phyloP scores from a whole-genome alignment of 1,140 invertebrate genomes.

The Drosophila takahashii region DNA sequence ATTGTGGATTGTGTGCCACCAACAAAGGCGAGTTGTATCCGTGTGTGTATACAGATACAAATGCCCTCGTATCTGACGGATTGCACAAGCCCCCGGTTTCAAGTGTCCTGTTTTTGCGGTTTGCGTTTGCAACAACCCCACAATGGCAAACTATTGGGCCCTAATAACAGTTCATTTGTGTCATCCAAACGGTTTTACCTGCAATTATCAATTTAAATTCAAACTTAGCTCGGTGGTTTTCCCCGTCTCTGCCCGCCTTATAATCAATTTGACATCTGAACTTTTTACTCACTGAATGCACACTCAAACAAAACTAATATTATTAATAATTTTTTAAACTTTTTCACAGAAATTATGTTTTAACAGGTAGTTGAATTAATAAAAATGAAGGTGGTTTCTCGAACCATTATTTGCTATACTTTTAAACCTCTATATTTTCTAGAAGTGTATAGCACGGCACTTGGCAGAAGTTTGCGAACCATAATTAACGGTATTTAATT shows the following conservation, averaged over 20 bases:
- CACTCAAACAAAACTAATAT: not conserved
- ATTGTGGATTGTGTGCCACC: slow-evolving; percentile 49
- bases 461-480: slow-evolving; percentile 36
- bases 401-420: not conserved
- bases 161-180: slow-evolving; percentile 79
- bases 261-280: slow-evolving; percentile 73
- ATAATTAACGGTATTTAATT: slow-evolving; percentile 81
- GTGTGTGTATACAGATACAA: slow-evolving; percentile 6
- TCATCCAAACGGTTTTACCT: slow-evolving; percentile 52
- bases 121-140: slow-evolving; percentile 28
- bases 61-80: slow-evolving; percentile 26
- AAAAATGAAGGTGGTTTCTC: not conserved
- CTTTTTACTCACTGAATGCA: slow-evolving; percentile 19
- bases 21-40: slow-evolving; percentile 56
- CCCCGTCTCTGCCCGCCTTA: slow-evolving; percentile 5
- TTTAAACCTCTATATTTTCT: slow-evolving; percentile 7
- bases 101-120: slow-evolving; percentile 70
- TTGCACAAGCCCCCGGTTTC: slow-evolving; percentile 43
- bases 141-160: slow-evolving; percentile 6
- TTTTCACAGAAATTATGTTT: no score
- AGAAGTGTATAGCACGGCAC: slow-evolving; percentile 9
- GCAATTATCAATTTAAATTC: slow-evolving; percentile 50
- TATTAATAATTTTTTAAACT: no score
- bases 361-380: no score
- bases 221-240: slow-evolving; percentile 3